Conservation (phyloP, 2,113 vertebrate species). For the Raja brachyura region DNA sequence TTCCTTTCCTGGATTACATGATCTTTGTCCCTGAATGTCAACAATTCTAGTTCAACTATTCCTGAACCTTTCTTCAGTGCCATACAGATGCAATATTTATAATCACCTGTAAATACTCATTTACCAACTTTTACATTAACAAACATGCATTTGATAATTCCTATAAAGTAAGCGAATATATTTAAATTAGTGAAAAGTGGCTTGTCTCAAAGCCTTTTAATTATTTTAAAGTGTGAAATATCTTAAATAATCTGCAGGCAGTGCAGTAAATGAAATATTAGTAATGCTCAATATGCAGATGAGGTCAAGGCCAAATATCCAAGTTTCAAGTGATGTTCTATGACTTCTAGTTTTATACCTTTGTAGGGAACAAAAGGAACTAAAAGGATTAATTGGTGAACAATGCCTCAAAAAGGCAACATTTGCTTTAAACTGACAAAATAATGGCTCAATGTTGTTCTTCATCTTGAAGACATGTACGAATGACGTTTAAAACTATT, state of each 20-base stretch:
- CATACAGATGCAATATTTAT: too few species aligned
- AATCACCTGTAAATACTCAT: background rate
- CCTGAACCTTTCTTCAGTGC: too few species aligned
- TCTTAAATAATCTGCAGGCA: background rate
- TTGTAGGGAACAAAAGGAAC: background rate
- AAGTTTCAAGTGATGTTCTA: background rate
- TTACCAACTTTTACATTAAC: background rate
- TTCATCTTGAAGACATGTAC: too few species aligned
- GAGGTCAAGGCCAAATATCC: background rate
- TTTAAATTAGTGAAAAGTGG: background rate
- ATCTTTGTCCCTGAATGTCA: too few species aligned
- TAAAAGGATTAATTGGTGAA: background rate
- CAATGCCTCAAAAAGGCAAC: background rate
- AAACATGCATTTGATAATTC: background rate
- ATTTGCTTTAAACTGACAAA: background rate
- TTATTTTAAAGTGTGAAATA: background rate
- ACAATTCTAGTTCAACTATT: too few species aligned
- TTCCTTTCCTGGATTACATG: too few species aligned
- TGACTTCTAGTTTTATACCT: background rate
- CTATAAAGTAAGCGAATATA: background rate
- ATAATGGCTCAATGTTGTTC: too few species aligned
- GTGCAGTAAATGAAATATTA: background rate
- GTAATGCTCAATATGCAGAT: background rate
- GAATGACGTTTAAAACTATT: too few species aligned
- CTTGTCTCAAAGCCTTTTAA: background rate